phyloP scores from a whole-genome alignment of 2,888 invertebrate genomes.

The Thereva unica region DNA sequence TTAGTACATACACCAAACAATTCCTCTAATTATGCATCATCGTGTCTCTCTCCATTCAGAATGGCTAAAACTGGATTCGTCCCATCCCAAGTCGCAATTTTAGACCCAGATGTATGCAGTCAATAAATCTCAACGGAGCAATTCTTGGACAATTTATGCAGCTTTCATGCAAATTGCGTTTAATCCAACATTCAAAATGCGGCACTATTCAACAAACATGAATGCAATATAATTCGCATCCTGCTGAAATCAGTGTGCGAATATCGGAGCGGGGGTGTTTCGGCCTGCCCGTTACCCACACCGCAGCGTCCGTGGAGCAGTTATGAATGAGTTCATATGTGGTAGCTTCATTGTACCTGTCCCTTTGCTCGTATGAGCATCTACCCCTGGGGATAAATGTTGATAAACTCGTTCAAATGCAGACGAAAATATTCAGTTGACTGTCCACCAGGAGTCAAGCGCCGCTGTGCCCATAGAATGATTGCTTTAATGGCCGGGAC shows the following conservation, averaged over 20 bases:
- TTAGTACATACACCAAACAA: too few relatives aligned
- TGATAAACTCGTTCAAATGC: too few relatives aligned
- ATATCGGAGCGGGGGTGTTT: not conserved
- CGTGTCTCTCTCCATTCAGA: too few relatives aligned
- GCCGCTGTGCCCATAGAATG: too few relatives aligned
- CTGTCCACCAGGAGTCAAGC: too few relatives aligned
- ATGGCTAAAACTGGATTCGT: too few relatives aligned
- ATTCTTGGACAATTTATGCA: conserved; percentile 31
- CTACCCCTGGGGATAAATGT: too few relatives aligned
- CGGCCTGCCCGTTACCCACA: not conserved
- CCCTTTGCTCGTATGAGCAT: too few relatives aligned
- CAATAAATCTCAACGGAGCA: conserved; percentile 7
- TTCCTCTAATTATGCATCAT: too few relatives aligned
- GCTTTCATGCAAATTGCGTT: conserved; percentile 32
- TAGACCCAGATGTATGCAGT: conserved; percentile 4
- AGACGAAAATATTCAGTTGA: too few relatives aligned
- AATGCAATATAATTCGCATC: conserved; percentile 31
- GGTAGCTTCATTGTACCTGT: not conserved
- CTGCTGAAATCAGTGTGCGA: conserved; percentile 11
- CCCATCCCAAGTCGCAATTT: too few relatives aligned
- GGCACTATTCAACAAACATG: conserved; percentile 31
- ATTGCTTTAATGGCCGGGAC: too few relatives aligned
- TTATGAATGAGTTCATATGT: not conserved
- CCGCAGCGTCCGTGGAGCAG: not conserved
- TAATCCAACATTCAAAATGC: conserved; percentile 33